Evolutionary conservation across 92 coral and sea anemone species (phyloP), one percentile per base, ranked within the genome.

Genomic region (Siderastrea siderea): DNA sequence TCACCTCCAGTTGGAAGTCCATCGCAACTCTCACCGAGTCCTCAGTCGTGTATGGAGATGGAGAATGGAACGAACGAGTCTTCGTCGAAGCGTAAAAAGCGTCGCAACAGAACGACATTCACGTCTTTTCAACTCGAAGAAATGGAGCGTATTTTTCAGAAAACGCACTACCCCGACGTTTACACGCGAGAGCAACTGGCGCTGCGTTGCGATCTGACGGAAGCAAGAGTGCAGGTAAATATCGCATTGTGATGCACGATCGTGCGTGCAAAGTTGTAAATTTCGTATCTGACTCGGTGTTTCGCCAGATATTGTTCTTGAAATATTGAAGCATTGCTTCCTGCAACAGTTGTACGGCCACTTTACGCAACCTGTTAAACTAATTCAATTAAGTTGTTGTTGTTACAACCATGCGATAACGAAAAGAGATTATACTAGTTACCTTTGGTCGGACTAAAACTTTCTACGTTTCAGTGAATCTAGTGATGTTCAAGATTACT

Each of bases 121-220:
- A 98, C 99, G 6, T 97, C 99, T n/a, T 98, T 92, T 81, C 99
- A 98, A 78, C 93, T 98, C 47, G 99, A 98, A 71, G 99, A 98
- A 80, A 98, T 98, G 99, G 99, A 98, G 82, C 84, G 99, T 8
- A 96, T 98, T 45, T 98, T 98, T 68, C 99, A 98, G 91, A 98
- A 98, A 80, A 98, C 99, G 38, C 99, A 98, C 78, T 98, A 98
- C 72, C 99, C 99, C 3, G 99, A 98, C 84, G 99, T 98, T 15
- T 98, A 98, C 83, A 98, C 99, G 19, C 93, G 99, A 2, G 99
- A 98, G 73, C 99, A 98, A 86, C 79, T 98, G 66, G 99, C 99
- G 13, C 82, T 98, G 74, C 93, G 99, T 46, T 96, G 98, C 47
- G 99, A 95, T 87, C 84, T 98, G 38, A 98, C 99, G n/a, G 99